A percentile compares a stretch with the other conserved stretches of the same genome.
phyloP scores from a whole-genome alignment of 2,888 invertebrate species.

The Maniola hyperantus region DNA sequence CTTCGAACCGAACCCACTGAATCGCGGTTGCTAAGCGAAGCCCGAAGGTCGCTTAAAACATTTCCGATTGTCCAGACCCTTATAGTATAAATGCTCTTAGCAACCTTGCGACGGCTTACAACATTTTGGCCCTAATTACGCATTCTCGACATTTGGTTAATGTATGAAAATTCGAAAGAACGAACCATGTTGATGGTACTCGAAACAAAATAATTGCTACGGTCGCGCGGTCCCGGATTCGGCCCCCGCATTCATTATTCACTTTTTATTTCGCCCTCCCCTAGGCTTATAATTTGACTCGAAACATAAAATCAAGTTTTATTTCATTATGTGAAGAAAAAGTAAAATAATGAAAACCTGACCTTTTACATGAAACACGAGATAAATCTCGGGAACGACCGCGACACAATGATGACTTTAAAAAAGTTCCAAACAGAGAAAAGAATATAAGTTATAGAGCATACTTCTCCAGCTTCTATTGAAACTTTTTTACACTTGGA shows the following conservation, averaged over 20 bases:
- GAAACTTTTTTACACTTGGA: constrained; percentile 28
- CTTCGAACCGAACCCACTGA: neutral
- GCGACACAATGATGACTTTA: constrained; percentile 27
- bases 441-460: constrained; percentile 23
- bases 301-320: constrained; percentile 82
- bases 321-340: constrained; percentile 77
- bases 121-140: constrained; percentile 78
- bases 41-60: constrained; percentile 45
- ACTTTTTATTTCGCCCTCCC: constrained; percentile 80
- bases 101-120: constrained; percentile 65
- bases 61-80: constrained; percentile 62
- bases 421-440: constrained; percentile 22
- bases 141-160: constrained; percentile 81
- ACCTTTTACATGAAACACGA: constrained; percentile 71
- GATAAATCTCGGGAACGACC: constrained; percentile 54
- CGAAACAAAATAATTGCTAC: constrained; percentile 82
- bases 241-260: constrained; percentile 81
- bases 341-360: constrained; percentile 70
- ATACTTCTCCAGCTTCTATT: constrained; percentile 28
- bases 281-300: constrained; percentile 81
- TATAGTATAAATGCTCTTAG: constrained; percentile 63
- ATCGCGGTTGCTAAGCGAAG: constrained; percentile 21
- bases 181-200: constrained; percentile 81
- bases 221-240: constrained; percentile 77
- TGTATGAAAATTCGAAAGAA: constrained; percentile 82